Conservation (phyloP, 1,140 invertebrate genomes). For the Heliconius himera region DNA sequence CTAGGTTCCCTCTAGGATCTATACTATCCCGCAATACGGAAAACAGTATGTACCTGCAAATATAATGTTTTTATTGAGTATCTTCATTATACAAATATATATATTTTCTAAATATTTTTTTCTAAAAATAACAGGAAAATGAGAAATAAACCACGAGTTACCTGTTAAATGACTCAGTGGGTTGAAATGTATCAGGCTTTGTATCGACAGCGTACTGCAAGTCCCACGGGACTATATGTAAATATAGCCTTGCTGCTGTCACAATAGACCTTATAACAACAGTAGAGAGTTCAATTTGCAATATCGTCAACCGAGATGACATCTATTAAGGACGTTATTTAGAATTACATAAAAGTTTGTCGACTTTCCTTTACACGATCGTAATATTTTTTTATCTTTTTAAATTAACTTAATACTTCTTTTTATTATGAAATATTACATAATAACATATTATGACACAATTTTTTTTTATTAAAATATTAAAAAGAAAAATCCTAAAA, state of each 20-base stretch:
- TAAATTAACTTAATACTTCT: constrained; percentile 2
- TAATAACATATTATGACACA: not conserved
- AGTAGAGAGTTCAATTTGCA: not conserved
- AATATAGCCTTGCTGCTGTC: not conserved
- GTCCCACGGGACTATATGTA: constrained; percentile 36
- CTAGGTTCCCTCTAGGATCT: no score
- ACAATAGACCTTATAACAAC: constrained; percentile 12
- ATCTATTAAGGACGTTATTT: constrained; percentile 15
- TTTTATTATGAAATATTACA: not conserved
- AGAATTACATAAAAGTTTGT: constrained; percentile 11
- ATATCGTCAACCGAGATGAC: not conserved
- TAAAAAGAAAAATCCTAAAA: not conserved
- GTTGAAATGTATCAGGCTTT: constrained; percentile 45
- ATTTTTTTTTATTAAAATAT: not conserved
- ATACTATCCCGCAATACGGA: no score
- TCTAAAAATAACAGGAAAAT: not conserved
- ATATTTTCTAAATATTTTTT: not conserved
- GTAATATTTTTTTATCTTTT: not conserved
- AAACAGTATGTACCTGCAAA: no score
- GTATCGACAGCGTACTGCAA: constrained; percentile 31
- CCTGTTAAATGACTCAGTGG: constrained; percentile 42
- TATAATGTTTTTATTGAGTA: no score
- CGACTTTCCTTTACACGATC: not conserved
- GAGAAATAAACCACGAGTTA: constrained; percentile 25
- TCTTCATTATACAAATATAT: not conserved